Base-by-base conservation (phyloP, 2,888 invertebrate species). In the Drosophila vallismaia region DNA sequence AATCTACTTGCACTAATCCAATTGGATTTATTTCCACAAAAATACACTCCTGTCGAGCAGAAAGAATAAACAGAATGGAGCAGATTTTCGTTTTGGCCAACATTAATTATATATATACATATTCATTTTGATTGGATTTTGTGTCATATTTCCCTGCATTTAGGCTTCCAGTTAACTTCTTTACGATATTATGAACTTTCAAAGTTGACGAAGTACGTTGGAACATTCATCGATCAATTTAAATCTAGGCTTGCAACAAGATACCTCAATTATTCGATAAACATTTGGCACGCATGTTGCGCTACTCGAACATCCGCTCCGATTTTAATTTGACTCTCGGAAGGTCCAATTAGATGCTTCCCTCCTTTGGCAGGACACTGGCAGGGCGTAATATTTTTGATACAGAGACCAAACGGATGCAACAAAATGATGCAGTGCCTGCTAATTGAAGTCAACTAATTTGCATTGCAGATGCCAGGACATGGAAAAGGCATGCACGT, bases 361-460 rank as follows among this genome's bases (percentile, higher is more conserved):
- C 45, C 31, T 33, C 31, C 45, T 33, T 52, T 31, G 38, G 26
- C 38, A 31, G 62, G 51, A 64, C 51, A 52, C 19, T 19, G 19
- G 19, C 19, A 19, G 19, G 46, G 62, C 31, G 24, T 29, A 31
- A n/a, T 26, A 31, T 56, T 56, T 56, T 40, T 38, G 57, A 40
- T 60, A 14, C 40, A 29, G 24, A 51, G 31, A 33, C 48, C 36
- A 40, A 24, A 29, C 60, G 24, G 44, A 36, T 55, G 28, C 57
- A 51, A 38, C 29, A 45, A 53, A 78, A 76, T 76, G 79, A 77
- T 79, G 74, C 76, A 74, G 58, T 69, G 62, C 45, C 56, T 67
- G 69, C 66, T 77, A 79, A 77, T 76, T 78, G 72, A 64, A 76
- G 79, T 76, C 79, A 77, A 69, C 76, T 79, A 69, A 80, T 79